Base-by-base conservation (phyloP, 2,797 vertebrate species). In the Pristis pectinata region DNA sequence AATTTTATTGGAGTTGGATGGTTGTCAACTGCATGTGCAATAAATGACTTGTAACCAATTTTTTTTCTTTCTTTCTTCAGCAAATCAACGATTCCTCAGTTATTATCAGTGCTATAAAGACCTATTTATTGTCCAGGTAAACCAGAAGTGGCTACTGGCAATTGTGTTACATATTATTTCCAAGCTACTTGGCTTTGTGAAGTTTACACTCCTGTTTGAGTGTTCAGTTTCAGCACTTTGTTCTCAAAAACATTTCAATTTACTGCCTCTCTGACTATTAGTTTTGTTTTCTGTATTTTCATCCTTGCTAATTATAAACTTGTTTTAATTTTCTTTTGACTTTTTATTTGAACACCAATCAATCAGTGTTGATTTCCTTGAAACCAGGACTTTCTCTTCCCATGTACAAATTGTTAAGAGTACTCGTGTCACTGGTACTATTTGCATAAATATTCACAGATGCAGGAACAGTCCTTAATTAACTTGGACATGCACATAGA, bases 31-130 rank as follows among this genome's bases (percentile, higher is more conserved):
- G 49, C 80, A 24, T 59, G 80, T n/a, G n/a, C n/a, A 61, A 41
- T 91, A 27, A 91, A 3, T 37, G 91, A 61, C 9, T 64, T 67
- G n/a, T 41, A 91, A 91, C 87, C 37, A n/a, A 89, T 89, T 89
- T 13, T 91, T 24, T 67, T 41, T 67, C 95, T 95, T 53, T 96
- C 74, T 96, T 95, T 95, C 95, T 1, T 94, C 97, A 99, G 98
- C 99, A 99, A 96, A 95, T 99, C 94, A 99, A 99, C 0, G 99
- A 99, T 96, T 99, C 99, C 0, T 99, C 99, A 0, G 98, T 99
- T 95, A 99, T 99, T 96, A 98, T 99, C 95, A 99, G 99, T 85
- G 97, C 97, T 92, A 96, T 99, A 96, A 98, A 98, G 97, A 98
- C 98, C 0, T 97, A 97, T 95, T 97, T 99, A 80, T 95, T 98